Evolutionary conservation across 92 coral and sea anemone species (phyloP), one percentile per base, ranked within the genome.

Genomic region (Palythoa grandis): DNA sequence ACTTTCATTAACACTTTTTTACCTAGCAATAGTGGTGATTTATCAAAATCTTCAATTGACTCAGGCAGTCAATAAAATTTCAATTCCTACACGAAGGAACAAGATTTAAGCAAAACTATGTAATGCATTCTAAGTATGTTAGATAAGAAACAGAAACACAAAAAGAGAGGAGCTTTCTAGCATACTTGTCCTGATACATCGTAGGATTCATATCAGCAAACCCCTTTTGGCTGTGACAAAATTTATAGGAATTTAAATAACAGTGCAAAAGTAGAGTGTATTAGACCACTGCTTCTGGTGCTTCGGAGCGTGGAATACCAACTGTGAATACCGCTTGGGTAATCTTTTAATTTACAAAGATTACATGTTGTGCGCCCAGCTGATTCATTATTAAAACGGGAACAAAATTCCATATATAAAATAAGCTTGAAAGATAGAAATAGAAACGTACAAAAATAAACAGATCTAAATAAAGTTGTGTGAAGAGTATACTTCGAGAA

Each of bases 41-140:
- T n/a, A 37, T 38, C 19, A 11, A 43, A n/a, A 20, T n/a, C 1
- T 19, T 2, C 57, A 22, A 80, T 43, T 43, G 50, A 38, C 12
- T 14, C 39, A n/a, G 39, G 22, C n/a, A 40, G 11, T 10, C 47
- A 10, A 52, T 14, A 11, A 23, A 23, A 16, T 22, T 39, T 1
- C 17, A 63, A 43, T 65, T 79, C 20, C 5, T 40, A 15, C 11
- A 5, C 40, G 38, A 13, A 65, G 70, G 47, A 66, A n/a, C 7
- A 65, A 3, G 70, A 79, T 7, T 25, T 79, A 22, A 10, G 15
- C 14, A n/a, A 20, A 80, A 80, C 85, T 80, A 80, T 80, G 85
- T 11, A 14, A 43, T 80, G 73, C 40, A 80, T 80, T 80, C 74
- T 11, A 80, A 80, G 72, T 63, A 80, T 80, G 66, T 56, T 68